Conservation (phyloP, 2,797 vertebrate genomes). For the Toxotes lorentzi region DNA sequence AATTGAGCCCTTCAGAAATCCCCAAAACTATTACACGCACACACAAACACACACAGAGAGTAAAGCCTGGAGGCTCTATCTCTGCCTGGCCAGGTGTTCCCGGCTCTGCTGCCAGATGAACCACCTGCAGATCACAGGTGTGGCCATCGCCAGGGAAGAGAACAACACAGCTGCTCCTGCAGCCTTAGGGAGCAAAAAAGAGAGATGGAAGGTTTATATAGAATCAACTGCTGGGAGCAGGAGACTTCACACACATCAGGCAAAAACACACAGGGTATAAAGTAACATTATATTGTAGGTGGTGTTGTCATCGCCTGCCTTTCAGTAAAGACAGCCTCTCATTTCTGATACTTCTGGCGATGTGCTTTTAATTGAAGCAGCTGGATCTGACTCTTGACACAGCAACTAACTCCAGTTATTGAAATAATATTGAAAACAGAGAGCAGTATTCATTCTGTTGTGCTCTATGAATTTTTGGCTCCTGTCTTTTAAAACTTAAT, state of each 20-base stretch:
- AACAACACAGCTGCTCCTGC: conserved; percentile 90
- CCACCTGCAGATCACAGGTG: conserved; percentile 93
- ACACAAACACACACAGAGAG: conserved; percentile 45
- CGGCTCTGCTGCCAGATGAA: conserved; percentile 86
- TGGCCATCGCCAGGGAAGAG: conserved; percentile 73
- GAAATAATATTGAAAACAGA: conserved; percentile 10
- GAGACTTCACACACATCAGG: conserved; percentile 54
- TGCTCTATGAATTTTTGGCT: background rate
- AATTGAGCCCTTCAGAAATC: conserved; percentile 80
- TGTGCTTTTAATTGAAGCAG: conserved; percentile 33
- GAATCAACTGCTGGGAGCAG: conserved; percentile 70
- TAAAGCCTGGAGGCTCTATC: conserved; percentile 75
- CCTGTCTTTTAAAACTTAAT: background rate
- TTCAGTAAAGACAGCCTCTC: conserved; percentile 33
- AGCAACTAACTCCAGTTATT: background rate
- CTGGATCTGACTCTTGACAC: conserved; percentile 7
- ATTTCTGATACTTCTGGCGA: background rate
- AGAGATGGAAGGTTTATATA: conserved; percentile 61
- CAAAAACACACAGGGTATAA: conserved; percentile 37
- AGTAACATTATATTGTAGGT: conserved; percentile 25
- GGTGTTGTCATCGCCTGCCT: conserved; percentile 37
- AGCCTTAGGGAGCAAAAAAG: conserved; percentile 74
- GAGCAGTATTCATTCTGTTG: background rate
- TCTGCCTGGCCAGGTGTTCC: conserved; percentile 87
- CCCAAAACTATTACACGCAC: conserved; percentile 55